These are phyloP conservation scores for Rhabdophis nuchalis DNA, from an alignment of 2,797 vertebrate genomes.

Conservation along the genomic window DNA sequence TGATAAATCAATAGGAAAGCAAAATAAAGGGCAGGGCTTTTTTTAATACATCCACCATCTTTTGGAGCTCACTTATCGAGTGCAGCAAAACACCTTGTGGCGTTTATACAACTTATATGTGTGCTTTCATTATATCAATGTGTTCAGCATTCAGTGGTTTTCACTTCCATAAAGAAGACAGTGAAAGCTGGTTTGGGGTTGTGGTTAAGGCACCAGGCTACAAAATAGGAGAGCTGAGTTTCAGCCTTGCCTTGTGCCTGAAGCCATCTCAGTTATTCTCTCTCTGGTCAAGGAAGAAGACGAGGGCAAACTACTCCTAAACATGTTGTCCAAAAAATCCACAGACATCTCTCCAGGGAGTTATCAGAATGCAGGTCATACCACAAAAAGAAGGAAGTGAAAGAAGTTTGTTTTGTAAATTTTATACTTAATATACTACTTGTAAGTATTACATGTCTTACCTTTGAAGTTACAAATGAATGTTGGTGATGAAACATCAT, in stretches of 20 bases:
- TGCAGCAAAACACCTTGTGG: not conserved
- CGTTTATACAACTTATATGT: too few relatives aligned
- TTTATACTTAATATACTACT: not conserved
- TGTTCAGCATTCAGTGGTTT: not conserved
- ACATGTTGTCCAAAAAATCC: not conserved
- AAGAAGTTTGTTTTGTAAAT: not conserved
- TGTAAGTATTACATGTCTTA: slow-evolving; percentile 56
- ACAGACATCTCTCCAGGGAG: not conserved
- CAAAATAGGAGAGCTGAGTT: not conserved
- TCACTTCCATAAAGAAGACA: not conserved
- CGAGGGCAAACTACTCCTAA: not conserved
- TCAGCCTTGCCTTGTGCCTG: not conserved
- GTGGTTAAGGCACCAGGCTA: not conserved
- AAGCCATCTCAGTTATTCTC: not conserved
- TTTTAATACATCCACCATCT: not conserved
- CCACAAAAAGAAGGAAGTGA: not conserved
- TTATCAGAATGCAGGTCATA: not conserved
- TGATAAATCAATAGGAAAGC: not conserved
- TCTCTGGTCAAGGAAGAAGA: not conserved
- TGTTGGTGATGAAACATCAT: slow-evolving; percentile 76
- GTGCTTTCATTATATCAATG: not conserved
- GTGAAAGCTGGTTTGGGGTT: not conserved
- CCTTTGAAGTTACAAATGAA: slow-evolving; percentile 89
- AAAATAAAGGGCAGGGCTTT: not conserved
- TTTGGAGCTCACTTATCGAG: not conserved